Evolutionary conservation across 2,888 invertebrate species (phyloP).

Genomic region (Nephrotoma guestfalica): DNA sequence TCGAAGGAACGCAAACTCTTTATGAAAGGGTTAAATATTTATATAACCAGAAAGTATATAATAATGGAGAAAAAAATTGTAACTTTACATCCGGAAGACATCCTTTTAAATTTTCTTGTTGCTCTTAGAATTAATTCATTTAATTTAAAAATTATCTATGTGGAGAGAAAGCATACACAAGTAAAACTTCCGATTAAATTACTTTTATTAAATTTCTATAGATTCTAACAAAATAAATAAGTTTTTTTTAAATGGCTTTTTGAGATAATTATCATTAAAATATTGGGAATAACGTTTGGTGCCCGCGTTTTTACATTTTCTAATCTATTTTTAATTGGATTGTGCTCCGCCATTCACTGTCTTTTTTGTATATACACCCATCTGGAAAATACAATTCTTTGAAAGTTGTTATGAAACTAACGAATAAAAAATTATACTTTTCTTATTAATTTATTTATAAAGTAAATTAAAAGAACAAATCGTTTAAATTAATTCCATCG

Average conservation of each 20-base stretch:
- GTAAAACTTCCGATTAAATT: neutral
- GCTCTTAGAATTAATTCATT: neutral
- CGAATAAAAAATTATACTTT: neutral
- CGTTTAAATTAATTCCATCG: conserved; percentile 14
- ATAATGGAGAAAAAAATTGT: neutral
- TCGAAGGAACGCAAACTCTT: neutral
- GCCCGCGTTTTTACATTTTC: neutral
- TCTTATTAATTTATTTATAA: neutral
- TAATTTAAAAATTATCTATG: neutral
- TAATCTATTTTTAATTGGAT: neutral
- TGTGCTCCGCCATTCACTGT: neutral
- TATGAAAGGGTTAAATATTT: neutral
- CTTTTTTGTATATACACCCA: neutral
- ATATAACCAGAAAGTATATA: neutral
- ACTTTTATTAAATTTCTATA: neutral
- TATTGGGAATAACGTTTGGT: neutral
- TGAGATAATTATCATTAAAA: neutral
- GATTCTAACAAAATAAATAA: neutral
- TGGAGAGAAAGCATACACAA: neutral
- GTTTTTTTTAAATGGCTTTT: neutral
- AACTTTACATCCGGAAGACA: neutral
- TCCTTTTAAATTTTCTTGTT: neutral
- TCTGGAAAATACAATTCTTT: too few species aligned
- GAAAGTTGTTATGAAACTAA: neutral
- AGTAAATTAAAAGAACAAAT: neutral